Evolutionary conservation across 2,888 invertebrate genomes (phyloP).

Genomic region (Andricus curvator): DNA sequence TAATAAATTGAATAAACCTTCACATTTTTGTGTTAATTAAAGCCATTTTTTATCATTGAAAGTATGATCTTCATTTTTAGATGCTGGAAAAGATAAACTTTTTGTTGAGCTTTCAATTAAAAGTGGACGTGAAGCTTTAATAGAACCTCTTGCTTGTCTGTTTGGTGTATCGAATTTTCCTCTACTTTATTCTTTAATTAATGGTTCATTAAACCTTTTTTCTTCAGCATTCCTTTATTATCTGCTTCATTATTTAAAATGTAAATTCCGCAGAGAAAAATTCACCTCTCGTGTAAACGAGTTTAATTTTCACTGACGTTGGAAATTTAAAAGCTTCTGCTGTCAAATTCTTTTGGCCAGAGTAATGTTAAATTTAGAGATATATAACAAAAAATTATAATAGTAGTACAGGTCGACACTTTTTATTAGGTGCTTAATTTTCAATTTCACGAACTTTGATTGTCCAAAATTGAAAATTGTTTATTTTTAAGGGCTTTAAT

Average conservation of each 20-base stretch:
- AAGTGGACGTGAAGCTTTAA: no score
- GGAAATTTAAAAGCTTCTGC: background rate
- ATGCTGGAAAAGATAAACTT: no score
- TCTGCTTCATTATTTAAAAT: constrained; percentile 21
- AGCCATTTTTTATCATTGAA: no score
- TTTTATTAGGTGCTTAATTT: no score
- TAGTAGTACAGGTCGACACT: background rate
- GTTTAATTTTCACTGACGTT: background rate
- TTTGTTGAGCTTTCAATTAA: no score
- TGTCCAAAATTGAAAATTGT: no score
- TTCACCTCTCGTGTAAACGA: background rate
- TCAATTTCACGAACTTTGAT: no score
- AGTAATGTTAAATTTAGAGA: background rate
- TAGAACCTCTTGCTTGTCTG: no score
- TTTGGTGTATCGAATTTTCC: background rate
- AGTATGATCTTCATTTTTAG: no score
- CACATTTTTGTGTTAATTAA: background rate
- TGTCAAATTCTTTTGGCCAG: background rate
- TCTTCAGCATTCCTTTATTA: background rate
- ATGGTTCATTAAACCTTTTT: constrained; percentile 9
- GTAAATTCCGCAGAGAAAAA: background rate
- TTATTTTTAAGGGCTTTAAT: no score
- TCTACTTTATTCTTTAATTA: constrained; percentile 9
- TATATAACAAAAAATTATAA: background rate
- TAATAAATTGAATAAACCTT: background rate